phyloP scores from a whole-genome alignment of 1,140 invertebrate species.

The Zaprionus lachaisei region DNA sequence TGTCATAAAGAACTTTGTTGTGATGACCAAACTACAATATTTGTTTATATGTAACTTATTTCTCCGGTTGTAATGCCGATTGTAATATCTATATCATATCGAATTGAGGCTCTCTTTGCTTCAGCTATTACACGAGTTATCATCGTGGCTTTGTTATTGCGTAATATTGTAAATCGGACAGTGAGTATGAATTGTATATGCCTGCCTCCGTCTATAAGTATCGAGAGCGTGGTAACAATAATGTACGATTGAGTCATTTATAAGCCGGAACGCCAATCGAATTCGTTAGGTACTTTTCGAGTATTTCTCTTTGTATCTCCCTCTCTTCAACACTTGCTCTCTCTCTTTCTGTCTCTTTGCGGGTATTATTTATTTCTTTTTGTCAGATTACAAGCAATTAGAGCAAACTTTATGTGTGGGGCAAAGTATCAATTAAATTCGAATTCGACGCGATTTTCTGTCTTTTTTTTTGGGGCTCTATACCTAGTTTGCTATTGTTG shows the following conservation, averaged over 20 bases:
- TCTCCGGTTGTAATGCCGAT: not conserved
- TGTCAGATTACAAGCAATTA: slow-evolving; percentile 70
- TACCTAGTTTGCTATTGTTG: slow-evolving; percentile 36
- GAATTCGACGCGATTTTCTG: slow-evolving; percentile 9
- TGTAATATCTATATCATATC: slow-evolving; percentile 10
- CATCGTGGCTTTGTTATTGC: not conserved
- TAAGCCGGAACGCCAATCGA: slow-evolving; percentile 40
- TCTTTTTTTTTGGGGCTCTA: slow-evolving; percentile 12
- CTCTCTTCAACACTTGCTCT: not conserved
- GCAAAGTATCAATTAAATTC: slow-evolving; percentile 34
- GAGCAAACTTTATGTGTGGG: slow-evolving; percentile 64
- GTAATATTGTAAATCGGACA: not conserved
- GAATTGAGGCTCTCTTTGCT: not conserved
- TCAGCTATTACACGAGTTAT: slow-evolving; percentile 1
- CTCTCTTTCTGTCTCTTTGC: not conserved
- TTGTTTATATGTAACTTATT: not conserved
- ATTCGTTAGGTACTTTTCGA: not conserved
- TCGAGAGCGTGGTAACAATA: slow-evolving; percentile 19
- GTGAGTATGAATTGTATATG: not conserved
- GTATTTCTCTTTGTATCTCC: not conserved
- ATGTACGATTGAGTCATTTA: slow-evolving; percentile 12
- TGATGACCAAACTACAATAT: not conserved
- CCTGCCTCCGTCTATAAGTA: not conserved
- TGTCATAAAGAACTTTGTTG: not conserved
- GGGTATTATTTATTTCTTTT: slow-evolving; percentile 20